A percentile compares a stretch with the other conserved stretches of the same genome.
phyloP scores from a whole-genome alignment of 2,888 invertebrate species.

The Punctoribates punctum region DNA sequence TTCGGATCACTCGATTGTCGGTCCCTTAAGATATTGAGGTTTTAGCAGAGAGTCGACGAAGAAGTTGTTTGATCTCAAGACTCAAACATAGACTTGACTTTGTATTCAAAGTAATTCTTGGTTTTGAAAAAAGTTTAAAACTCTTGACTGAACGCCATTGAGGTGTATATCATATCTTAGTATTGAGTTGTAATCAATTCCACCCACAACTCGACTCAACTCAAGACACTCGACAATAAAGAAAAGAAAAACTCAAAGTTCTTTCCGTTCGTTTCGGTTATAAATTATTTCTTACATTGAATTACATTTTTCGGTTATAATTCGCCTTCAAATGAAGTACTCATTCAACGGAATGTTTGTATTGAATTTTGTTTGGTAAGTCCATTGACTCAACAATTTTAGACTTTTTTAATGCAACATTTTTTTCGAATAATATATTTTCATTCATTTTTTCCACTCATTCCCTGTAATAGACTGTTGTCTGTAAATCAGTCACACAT shows the following conservation, averaged over 20 bases:
- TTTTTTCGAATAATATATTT: background rate
- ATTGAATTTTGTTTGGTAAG: constrained; percentile 48
- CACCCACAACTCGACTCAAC: background rate
- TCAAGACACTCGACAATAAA: background rate
- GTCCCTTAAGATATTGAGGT: background rate
- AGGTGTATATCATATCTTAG: background rate
- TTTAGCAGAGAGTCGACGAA: constrained; percentile 4
- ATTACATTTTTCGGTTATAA: background rate
- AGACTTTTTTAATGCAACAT: background rate
- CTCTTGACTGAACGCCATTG: background rate
- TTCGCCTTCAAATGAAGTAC: constrained; percentile 43
- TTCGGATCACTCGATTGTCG: background rate
- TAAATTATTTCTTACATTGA: background rate
- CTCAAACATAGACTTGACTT: constrained; percentile 6
- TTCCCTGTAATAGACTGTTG: background rate
- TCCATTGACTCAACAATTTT: constrained; percentile 22
- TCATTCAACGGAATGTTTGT: constrained; percentile 48
- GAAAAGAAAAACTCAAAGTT: background rate
- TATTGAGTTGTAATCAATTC: constrained; percentile 14
- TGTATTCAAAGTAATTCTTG: background rate
- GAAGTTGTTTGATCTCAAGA: constrained; percentile 17
- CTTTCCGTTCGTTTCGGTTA: background rate
- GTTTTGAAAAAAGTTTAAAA: background rate
- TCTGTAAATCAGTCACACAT: constrained; percentile 23
- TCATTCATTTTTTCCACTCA: background rate